Base-by-base conservation (phyloP, 2,888 invertebrate species). In the Lamellibrachia satsuma region DNA sequence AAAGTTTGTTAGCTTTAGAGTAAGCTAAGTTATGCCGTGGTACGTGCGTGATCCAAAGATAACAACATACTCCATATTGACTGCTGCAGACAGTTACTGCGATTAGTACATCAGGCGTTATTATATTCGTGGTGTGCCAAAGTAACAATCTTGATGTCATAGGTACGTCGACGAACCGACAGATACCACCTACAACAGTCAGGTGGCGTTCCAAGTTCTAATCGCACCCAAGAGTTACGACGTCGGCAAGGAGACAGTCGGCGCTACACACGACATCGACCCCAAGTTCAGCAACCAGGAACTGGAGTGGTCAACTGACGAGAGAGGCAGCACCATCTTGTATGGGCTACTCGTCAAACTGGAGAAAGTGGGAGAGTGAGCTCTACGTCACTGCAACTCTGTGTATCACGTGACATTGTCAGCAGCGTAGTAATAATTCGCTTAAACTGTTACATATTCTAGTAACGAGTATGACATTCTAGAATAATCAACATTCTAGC, bases 241-340 rank as follows among this genome's bases (percentile, higher is more conserved):
- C 6, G 75, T 75, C 22, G 75, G n/a, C 75, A 75, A 75, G 75
- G 75, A 75, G 22, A 75, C 75, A 3, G 75, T 75, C 75, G 75
- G 75, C 15, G 75, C 75, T 6, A 75, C 22, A n/a, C 75, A 75
- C 22, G 75, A 75, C 4, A 75, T 75, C 75, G 75, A 75, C 75
- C 75, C 75, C n/a, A 75, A 75, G 75, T 75, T 75, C 75, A 75
- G 75, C 75, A 75, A 75, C 75, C 75, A 75, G 22, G 75, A 75
- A 6, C 75, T 75, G 75, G 75, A 75, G 75, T 75, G 75, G 75
- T 75, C 75, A n/a, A 75, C 75, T 6, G 75, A 75, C 75, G 4
- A 75, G 75, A 15, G 75, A 15, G 75, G 75, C n/a, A 75, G 75
- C 75, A 75, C 75, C 75, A 75, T 75, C 75, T n/a, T 75, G 22